Evolutionary conservation across 2,888 invertebrate genomes (phyloP), one percentile per base, ranked within the genome.

Genomic region (Lasioglossum calceatum): DNA sequence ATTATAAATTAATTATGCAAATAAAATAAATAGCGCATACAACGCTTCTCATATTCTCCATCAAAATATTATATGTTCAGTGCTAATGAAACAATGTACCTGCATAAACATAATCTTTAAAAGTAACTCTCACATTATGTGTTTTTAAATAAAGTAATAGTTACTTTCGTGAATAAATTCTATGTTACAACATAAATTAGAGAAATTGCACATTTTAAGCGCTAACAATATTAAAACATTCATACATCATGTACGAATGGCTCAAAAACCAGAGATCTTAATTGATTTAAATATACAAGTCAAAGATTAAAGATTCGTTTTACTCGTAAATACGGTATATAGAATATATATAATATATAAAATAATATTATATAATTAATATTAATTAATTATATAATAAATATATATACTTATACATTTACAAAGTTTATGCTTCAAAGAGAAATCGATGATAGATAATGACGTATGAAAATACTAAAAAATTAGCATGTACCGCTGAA

Each of bases 191-290:
- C 42, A 77, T 85, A 84, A 80, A 78, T 75, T 77, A 58, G 73
- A 77, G 83, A 81, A 78, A 91, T 90, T 91, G 87, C 90, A 89
- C 86, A 73, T 73, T 85, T 79, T 82, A 75, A 61, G 61, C 64
- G 77, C 74, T 81, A 74, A 87, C 78, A 16, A 72, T 78, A 86
- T 70, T 85, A 86, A 89, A 77, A 88, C 50, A 84, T 84, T 76
- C 70, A 75, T 42, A 44, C 47, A 50, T 54, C 71, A 42, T 73
- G 82, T 79, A 50, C 61, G 75, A 84, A 77, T 50, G 58, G 39
- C 72, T 79, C 79, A 85, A 85, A 80, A 85, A 85, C 79, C 85
- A 73, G 79, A 79, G 75, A 79, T 54, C 72, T 14, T 58, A 67
- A 73, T 50, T 19, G 27, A 36, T 70, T 85, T 54, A 76, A 77